Evolutionary conservation across 2,888 invertebrate species (phyloP).

Genomic region (Polydrusus tereticollis): DNA sequence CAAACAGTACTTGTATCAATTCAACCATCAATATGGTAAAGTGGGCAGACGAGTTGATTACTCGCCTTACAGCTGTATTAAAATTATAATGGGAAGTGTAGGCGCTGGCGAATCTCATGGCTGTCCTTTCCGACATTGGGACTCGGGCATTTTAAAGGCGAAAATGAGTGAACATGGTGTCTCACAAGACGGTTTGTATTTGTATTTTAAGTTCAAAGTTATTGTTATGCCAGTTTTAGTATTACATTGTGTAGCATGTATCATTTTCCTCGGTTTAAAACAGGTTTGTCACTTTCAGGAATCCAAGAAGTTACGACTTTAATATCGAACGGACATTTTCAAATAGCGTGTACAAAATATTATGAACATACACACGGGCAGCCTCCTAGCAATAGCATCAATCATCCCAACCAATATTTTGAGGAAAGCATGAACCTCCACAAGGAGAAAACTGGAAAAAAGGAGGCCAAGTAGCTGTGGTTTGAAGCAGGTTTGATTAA

Average conservation of each 20-base stretch:
- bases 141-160: constrained; percentile 77
- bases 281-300: constrained; percentile 65
- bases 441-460: constrained; percentile 54
- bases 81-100: constrained; percentile 83
- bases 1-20: constrained; percentile 90
- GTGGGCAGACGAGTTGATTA: constrained; percentile 92
- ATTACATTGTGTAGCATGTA: background rate
- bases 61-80: constrained; percentile 91
- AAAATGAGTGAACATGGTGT: constrained; percentile 79
- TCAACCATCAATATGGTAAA: constrained; percentile 95
- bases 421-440: constrained; percentile 75
- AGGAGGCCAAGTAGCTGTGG: constrained; percentile 5
- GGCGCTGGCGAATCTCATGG: constrained; percentile 91
- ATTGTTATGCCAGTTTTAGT: too few relatives aligned
- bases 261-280: background rate
- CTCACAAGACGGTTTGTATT: constrained; percentile 73
- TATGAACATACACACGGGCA: constrained; percentile 80
- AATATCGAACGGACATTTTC: constrained; percentile 84
- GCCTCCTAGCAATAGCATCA: constrained; percentile 76
- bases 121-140: constrained; percentile 92
- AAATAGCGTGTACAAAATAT: constrained; percentile 90
- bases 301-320: constrained; percentile 79
- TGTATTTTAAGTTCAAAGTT: too few relatives aligned
- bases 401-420: constrained; percentile 95
- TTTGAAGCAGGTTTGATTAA: too few relatives aligned